phyloP scores from a whole-genome alignment of 2,888 invertebrate species.

The Molorchus minor region DNA sequence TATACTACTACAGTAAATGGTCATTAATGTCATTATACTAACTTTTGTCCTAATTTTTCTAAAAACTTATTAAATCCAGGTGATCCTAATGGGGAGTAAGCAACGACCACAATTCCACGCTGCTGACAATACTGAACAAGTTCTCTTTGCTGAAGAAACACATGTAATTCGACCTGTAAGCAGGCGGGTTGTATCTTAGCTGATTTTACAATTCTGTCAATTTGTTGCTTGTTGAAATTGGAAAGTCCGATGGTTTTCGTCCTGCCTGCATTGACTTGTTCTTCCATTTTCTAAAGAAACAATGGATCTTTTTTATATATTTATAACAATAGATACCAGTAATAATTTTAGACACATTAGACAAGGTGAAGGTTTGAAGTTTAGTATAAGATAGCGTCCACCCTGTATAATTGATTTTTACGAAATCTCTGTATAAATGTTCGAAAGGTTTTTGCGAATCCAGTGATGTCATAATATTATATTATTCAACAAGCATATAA shows the following conservation, averaged over 20 bases:
- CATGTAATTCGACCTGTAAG: slow-evolving; percentile 71
- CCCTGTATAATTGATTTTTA: neutral
- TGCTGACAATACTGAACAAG: slow-evolving; percentile 36
- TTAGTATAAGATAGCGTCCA: neutral
- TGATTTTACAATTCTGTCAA: slow-evolving; percentile 64
- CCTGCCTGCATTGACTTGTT: slow-evolving; percentile 73
- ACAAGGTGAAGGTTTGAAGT: neutral
- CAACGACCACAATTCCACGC: slow-evolving; percentile 27
- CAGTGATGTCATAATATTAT: neutral
- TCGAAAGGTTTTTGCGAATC: neutral
- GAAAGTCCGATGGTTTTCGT: slow-evolving; percentile 85
- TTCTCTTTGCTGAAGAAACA: slow-evolving; percentile 65
- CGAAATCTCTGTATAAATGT: neutral
- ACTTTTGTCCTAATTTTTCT: neutral
- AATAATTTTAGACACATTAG: neutral
- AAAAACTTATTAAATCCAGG: slow-evolving; percentile 61
- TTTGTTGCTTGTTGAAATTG: slow-evolving; percentile 79
- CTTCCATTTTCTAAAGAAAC: slow-evolving; percentile 67
- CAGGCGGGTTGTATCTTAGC: slow-evolving; percentile 69
- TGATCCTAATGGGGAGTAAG: slow-evolving; percentile 64
- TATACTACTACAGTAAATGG: neutral
- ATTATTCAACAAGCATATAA: too few species aligned
- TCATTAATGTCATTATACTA: neutral
- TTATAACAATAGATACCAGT: neutral
- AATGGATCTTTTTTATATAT: neutral